Evolutionary conservation across 2,797 vertebrate species (phyloP).

Genomic region (Lindbergichthys nudifrons): DNA sequence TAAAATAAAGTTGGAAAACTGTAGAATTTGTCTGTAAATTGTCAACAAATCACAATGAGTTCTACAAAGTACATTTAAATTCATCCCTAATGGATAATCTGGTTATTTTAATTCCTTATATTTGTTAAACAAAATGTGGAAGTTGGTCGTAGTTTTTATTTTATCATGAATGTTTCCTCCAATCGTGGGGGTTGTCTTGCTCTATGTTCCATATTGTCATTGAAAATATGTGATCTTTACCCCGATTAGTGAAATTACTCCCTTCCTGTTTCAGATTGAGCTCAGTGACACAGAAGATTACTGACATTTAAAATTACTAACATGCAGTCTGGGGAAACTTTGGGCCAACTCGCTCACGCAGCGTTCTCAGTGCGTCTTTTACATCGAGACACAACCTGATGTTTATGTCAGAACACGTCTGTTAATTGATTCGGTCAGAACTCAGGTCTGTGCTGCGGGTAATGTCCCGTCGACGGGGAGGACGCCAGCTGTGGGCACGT

Average conservation of each 20-base stretch:
- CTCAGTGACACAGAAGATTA: conserved; percentile 55
- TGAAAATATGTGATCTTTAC: conserved; percentile 71
- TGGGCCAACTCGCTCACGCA: conserved; percentile 19
- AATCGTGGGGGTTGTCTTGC: conserved; percentile 13
- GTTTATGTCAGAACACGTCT: conserved; percentile 71
- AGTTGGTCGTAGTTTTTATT: conserved; percentile 13
- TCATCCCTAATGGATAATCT: neutral
- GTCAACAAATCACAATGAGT: neutral
- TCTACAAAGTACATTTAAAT: neutral
- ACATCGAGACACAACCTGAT: conserved; percentile 43
- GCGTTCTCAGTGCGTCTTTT: conserved; percentile 20
- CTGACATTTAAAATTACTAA: conserved; percentile 71
- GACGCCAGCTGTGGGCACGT: conserved; percentile 72
- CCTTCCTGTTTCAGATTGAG: conserved; percentile 65
- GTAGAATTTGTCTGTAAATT: neutral
- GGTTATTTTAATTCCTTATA: neutral
- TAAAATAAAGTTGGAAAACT: neutral
- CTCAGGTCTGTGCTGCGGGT: conserved; percentile 55
- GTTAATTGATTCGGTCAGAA: conserved; percentile 71
- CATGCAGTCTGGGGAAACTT: conserved; percentile 45
- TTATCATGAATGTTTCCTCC: conserved; percentile 22
- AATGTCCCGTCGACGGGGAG: conserved; percentile 59
- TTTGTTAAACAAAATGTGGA: conserved; percentile 4
- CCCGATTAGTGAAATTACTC: conserved; percentile 63
- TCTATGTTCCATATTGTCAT: conserved; percentile 56